These are phyloP conservation scores for Smutsia gigantea DNA, from an alignment of 2,797 vertebrate genomes.

Conservation along the genomic window DNA sequence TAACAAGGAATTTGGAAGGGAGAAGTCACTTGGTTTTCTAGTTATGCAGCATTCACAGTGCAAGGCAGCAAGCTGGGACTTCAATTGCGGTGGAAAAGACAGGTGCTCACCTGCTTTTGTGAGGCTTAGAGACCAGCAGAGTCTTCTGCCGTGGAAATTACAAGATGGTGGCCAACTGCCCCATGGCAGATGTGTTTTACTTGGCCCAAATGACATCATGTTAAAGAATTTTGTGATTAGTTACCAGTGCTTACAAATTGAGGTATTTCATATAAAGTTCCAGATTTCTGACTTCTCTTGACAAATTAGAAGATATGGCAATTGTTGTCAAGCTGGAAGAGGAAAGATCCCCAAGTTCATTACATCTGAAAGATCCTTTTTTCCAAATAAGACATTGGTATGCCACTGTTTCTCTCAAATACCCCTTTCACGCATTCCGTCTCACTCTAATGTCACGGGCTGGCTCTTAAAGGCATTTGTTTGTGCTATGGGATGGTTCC, in stretches of 20 bases:
- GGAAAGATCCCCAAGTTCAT: neutral
- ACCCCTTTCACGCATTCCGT: neutral
- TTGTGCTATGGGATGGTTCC: neutral
- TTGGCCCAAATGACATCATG: neutral
- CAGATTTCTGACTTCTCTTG: neutral
- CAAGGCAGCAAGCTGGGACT: neutral
- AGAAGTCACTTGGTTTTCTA: neutral
- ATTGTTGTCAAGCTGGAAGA: neutral
- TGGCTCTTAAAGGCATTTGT: neutral
- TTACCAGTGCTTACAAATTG: neutral
- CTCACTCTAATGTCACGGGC: neutral
- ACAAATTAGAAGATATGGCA: neutral
- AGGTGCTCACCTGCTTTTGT: neutral
- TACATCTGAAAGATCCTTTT: neutral
- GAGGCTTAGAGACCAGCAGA: neutral
- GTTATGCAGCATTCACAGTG: neutral
- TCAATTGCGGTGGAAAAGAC: neutral
- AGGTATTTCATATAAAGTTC: neutral
- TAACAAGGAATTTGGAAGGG: neutral
- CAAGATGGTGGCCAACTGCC: neutral
- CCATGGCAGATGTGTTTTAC: neutral
- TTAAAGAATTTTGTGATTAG: neutral
- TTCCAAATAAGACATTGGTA: neutral
- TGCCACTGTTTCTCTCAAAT: neutral
- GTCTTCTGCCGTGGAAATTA: neutral